Percentiles rank a stretch among this genome's conserved stretches.
Evolutionary conservation across 2,113 vertebrate species (phyloP).

Genomic region (Eolophus roseicapilla): DNA sequence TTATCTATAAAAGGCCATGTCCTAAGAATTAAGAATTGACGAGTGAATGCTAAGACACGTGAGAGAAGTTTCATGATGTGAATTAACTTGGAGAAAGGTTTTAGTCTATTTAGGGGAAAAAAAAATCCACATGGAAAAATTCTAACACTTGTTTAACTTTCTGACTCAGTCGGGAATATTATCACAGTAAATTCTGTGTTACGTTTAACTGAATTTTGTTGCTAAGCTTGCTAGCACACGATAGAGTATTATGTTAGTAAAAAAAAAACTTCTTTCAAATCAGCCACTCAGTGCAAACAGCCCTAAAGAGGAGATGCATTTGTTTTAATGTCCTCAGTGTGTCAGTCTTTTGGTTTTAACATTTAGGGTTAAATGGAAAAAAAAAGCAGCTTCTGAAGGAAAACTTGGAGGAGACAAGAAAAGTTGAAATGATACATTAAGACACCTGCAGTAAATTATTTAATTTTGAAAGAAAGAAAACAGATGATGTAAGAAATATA

Average conservation of each 20-base stretch:
- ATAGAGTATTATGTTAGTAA: background rate
- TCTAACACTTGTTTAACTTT: background rate
- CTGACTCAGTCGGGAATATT: background rate
- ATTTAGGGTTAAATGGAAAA: background rate
- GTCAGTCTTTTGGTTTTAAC: background rate
- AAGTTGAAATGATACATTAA: background rate
- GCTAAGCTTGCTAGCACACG: background rate
- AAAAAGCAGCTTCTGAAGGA: background rate
- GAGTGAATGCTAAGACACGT: background rate
- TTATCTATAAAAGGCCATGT: background rate
- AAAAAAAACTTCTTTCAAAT: background rate
- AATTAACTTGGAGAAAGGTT: background rate
- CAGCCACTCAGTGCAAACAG: background rate
- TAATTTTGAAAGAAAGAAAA: conserved; percentile 3
- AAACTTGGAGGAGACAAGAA: background rate
- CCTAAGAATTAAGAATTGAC: background rate
- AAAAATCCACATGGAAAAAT: background rate
- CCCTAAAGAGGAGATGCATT: background rate
- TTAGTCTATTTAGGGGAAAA: background rate
- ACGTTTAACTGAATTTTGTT: background rate
- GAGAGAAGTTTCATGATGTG: background rate
- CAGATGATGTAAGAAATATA: background rate
- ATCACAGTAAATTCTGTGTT: background rate
- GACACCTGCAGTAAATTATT: background rate
- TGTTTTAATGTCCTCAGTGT: background rate